These are phyloP conservation scores for Myotis davidii DNA, from an alignment of 2,113 vertebrate species.

Conservation along the genomic window DNA sequence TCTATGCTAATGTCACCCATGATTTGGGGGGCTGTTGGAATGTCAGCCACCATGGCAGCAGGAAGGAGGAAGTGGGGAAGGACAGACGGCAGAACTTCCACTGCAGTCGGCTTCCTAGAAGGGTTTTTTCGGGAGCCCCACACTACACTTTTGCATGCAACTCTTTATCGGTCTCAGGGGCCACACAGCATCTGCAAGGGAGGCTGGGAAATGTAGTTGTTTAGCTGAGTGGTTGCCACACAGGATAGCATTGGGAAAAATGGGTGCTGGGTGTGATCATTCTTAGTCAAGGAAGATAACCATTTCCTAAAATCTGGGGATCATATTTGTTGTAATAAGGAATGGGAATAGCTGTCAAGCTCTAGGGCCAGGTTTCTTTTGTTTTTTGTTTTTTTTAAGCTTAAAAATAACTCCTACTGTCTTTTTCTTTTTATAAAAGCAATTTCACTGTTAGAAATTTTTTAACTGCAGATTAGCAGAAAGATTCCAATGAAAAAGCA, in stretches of 20 bases:
- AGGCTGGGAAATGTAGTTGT: neutral
- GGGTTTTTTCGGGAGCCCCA: neutral
- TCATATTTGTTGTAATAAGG: neutral
- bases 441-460: neutral
- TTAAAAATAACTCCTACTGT: neutral
- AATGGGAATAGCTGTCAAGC: neutral
- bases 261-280: neutral
- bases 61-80: neutral
- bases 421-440: neutral
- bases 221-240: neutral
- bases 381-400: neutral
- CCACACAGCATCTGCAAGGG: neutral
- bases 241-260: accelerated
- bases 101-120: neutral
- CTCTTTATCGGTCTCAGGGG: neutral
- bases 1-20: neutral
- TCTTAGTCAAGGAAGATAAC: neutral
- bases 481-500: neutral
- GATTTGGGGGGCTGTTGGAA: neutral
- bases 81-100: neutral
- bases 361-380: neutral
- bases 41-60: neutral
- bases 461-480: neutral
- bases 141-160: accelerated
- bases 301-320: neutral